These are phyloP conservation scores for Scaptomyza polygonia DNA, from an alignment of 2,888 invertebrate species.

Conservation along the genomic window DNA sequence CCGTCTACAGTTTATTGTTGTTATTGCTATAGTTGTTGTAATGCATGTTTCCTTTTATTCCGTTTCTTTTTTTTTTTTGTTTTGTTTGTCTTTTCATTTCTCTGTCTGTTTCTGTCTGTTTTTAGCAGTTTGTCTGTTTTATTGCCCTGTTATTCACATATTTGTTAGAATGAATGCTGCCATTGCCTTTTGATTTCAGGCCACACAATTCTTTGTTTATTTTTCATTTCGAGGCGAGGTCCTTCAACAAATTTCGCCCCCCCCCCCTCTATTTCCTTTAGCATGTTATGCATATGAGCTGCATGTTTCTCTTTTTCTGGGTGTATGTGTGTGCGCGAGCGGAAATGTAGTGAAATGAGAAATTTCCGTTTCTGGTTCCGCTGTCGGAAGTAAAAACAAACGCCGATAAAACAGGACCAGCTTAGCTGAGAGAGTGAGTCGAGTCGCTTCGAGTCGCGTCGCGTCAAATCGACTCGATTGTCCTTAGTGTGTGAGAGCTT, in stretches of 20 bases:
- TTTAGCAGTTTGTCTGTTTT: slow-evolving; percentile 57
- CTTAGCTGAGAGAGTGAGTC: slow-evolving; percentile 24
- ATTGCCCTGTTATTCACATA: slow-evolving; percentile 73
- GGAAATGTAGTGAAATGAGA: slow-evolving; percentile 79
- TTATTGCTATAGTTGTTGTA: slow-evolving; percentile 17
- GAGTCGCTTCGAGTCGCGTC: slow-evolving; percentile 36
- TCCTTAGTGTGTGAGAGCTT: slow-evolving; percentile 33
- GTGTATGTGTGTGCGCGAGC: slow-evolving; percentile 32
- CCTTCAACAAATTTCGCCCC: slow-evolving; percentile 11
- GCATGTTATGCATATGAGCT: slow-evolving; percentile 67
- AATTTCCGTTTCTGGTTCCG: slow-evolving; percentile 80
- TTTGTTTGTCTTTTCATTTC: not conserved
- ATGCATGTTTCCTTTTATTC: slow-evolving; percentile 17
- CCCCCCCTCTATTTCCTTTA: slow-evolving; percentile 1
- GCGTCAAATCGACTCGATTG: slow-evolving; percentile 6
- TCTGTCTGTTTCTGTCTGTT: not conserved
- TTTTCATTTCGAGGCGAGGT: slow-evolving; percentile 51
- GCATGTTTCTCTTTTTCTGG: slow-evolving; percentile 31
- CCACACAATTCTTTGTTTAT: slow-evolving; percentile 66
- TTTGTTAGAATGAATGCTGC: slow-evolving; percentile 66
- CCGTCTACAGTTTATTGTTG: slow-evolving; percentile 1
- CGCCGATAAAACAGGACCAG: slow-evolving; percentile 68
- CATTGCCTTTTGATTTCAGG: slow-evolving; percentile 61
- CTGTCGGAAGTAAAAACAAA: slow-evolving; percentile 78
- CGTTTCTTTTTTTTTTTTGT: slow-evolving; percentile 10